phyloP scores from a whole-genome alignment of 2,888 invertebrate genomes.

The Melikaiella ostensackeni region DNA sequence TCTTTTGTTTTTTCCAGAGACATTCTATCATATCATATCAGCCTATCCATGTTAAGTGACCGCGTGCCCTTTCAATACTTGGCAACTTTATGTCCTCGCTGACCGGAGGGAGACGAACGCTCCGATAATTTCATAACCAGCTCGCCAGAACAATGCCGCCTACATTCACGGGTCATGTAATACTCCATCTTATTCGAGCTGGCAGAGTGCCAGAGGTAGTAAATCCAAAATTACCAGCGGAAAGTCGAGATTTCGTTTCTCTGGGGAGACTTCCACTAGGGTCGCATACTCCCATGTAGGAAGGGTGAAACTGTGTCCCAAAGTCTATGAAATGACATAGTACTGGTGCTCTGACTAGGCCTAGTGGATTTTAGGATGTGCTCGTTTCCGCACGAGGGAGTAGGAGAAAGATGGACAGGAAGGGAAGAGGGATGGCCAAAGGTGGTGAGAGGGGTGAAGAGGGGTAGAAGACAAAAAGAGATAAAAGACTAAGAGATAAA shows the following conservation, averaged over 20 bases:
- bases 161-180: constrained; percentile 56
- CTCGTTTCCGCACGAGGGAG: not conserved
- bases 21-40: not conserved
- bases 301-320: constrained; percentile 4
- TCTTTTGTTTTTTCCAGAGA: not conserved
- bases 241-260: constrained; percentile 60
- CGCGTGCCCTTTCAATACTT: constrained; percentile 36
- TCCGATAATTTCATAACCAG: constrained; percentile 55
- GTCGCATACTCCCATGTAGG: not conserved
- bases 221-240: constrained; percentile 67
- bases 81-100: constrained; percentile 46
- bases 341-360: constrained; percentile 2
- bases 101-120: constrained; percentile 48
- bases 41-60: constrained; percentile 25
- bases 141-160: constrained; percentile 56
- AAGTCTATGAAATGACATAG: not conserved
- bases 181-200: constrained; percentile 61
- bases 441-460: too few species aligned
- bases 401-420: not conserved
- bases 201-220: constrained; percentile 65
- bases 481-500: constrained; percentile 31
- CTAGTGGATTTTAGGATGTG: constrained; percentile 11
- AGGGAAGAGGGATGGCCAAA: not conserved
- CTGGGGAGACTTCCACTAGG: not conserved
- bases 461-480: not conserved